A percentile compares a stretch with the other conserved stretches of the same genome.
These are phyloP conservation scores for Anniella stebbinsi DNA, from an alignment of 2,797 vertebrate genomes.

Conservation along the genomic window DNA sequence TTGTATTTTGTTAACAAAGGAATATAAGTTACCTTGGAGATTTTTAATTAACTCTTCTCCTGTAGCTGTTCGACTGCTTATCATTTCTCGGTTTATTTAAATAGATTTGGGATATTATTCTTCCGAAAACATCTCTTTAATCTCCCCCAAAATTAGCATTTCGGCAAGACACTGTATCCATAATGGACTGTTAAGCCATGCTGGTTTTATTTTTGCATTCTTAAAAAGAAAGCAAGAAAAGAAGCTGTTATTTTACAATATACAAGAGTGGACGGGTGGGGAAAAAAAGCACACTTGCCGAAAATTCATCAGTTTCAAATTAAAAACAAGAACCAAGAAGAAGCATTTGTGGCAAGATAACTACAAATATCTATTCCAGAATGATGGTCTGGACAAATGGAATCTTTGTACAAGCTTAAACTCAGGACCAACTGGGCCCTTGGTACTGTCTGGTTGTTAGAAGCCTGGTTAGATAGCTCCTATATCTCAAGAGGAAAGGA, in stretches of 20 bases:
- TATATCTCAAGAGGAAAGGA: not conserved
- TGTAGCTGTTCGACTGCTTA: slow-evolving; percentile 70
- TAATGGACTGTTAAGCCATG: slow-evolving; percentile 32
- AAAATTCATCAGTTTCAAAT: not conserved
- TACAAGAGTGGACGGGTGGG: too few species aligned
- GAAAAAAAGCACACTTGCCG: too few species aligned
- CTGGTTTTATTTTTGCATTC: not conserved
- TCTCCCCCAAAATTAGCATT: slow-evolving; percentile 72
- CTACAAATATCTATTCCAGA: not conserved
- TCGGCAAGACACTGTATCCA: slow-evolving; percentile 59
- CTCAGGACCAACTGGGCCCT: not conserved
- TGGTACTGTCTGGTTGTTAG: not conserved
- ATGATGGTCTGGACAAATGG: not conserved
- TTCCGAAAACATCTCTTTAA: slow-evolving; percentile 66
- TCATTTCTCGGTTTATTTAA: slow-evolving; percentile 73
- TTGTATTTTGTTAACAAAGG: slow-evolving; percentile 74
- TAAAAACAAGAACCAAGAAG: not conserved
- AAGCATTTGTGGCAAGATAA: not conserved
- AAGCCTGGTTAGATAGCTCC: not conserved
- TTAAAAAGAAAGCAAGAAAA: not conserved
- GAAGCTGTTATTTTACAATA: slow-evolving; percentile 39
- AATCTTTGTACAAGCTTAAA: not conserved
- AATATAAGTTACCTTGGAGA: slow-evolving; percentile 78
- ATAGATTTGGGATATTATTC: slow-evolving; percentile 73
- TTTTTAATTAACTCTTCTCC: slow-evolving; percentile 80